Evolutionary conservation across 2,888 invertebrate species (phyloP), one percentile per base, ranked within the genome.

Genomic region (Caenorhabditis sinica): DNA sequence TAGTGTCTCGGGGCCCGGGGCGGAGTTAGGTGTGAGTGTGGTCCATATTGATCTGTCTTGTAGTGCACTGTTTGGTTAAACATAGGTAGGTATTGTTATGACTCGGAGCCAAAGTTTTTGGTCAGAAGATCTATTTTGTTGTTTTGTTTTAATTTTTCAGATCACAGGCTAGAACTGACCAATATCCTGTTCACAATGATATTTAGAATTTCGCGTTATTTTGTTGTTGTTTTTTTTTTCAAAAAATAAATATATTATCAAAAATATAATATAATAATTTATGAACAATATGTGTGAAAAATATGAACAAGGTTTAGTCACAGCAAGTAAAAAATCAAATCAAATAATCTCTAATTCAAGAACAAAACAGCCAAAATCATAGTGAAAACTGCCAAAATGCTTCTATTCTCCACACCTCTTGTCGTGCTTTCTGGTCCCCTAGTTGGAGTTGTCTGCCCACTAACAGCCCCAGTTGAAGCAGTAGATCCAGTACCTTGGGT

Each of bases 1-100:
- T 63, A 43, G 63, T 63, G 45, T 45, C 49, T 28, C 40, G 58
- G 33, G 45, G 13, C 5, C 8, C 40, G 36, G 65, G 74, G 63
- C 74, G 63, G 66, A 61, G 63, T 40, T 69, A 40, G 69, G 56
- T 69, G 56, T 40, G 65, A 75, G 53, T 28, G 66, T 75, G 75
- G 66, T 66, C 63, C 63, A 65, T 51, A 23, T 73, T 73, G 49
- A 49, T 74, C 45, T 60, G 72, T 60, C 49, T 61, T 45, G 69
- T 69, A 56, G 30, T 60, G 60, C 58, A 72, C 45, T 20, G 72
- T 72, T 58, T 72, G 60, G 25, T 13, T 72, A 60, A 33, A 72
- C 20, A 72, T 45, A n/a, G n/a, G n/a, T n/a, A n/a, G 15, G 15
- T 4, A 68, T 13, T 45, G 66, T 33, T 43, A 25, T 25, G 13